Evolutionary conservation across 1,140 invertebrate genomes (phyloP), one percentile per base, ranked within the genome.

Genomic region (Bombus difficillimus): DNA sequence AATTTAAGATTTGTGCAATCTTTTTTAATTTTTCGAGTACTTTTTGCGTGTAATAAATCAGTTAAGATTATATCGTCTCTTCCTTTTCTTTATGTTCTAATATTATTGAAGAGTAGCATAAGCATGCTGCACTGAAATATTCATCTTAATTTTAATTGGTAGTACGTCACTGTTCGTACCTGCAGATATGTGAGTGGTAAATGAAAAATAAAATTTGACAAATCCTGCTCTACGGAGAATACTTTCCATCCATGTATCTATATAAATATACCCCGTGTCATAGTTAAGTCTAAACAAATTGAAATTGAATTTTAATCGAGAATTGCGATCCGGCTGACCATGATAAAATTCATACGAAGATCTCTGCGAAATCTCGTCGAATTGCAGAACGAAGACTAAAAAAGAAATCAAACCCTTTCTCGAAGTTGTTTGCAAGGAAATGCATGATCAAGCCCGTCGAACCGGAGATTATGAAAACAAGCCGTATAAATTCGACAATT

Each of bases 401-500:
- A 3, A 2, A 68, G 32, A 34, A 69, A 37, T 9, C 68, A 25
- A 25, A 37, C 37, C 5, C 12, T 28, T 39, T 9, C 25, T 28
- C 18, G 18, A 53, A 53, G 47, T 53, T 53, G 47, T 53, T 53
- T 8, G 47, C 47, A 28, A 10, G 22, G 37, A 71, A 71, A 41
- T 41, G 22, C 12, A 39, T 25, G 28, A 25, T n/a, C 69, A 41
- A 41, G 25, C 25, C 28, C 1, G 12, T 3, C 4, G 28, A 32
- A 32, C 10, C 28, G 18, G 34, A n/a, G 32, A n/a, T 57, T 57
- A 41, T 59, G 79, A n/a, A 32, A 81, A 37, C 47, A 81, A 81
- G 66, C 25, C 68, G 47, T 59, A 81, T 81, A 59, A 71, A 81
- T 71, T 69, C 32, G 34, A 47, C 68, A 47, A 69, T 80, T 53